These are phyloP conservation scores for Pongo abelii DNA, from an alignment of 2,113 vertebrate species.

Conservation along the genomic window DNA sequence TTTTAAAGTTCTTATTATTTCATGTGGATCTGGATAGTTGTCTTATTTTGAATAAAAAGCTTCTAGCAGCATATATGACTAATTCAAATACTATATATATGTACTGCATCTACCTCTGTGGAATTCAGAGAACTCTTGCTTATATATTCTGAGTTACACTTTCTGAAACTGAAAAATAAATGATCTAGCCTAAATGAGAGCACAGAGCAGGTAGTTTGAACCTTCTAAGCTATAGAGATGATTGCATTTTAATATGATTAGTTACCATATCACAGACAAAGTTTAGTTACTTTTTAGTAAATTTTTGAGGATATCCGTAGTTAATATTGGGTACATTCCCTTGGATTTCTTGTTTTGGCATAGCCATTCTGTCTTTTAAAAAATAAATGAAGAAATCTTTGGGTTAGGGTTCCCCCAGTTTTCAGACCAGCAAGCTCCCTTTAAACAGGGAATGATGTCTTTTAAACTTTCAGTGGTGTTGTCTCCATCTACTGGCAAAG, in stretches of 20 bases:
- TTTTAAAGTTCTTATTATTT: slow-evolving; percentile 48
- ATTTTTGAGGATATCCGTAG: slow-evolving; percentile 66
- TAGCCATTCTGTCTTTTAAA: slow-evolving; percentile 50
- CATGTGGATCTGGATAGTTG: slow-evolving; percentile 39
- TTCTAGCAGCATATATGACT: slow-evolving; percentile 35
- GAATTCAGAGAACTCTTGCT: slow-evolving; percentile 39
- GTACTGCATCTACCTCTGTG: slow-evolving; percentile 37
- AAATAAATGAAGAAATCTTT: slow-evolving; percentile 53
- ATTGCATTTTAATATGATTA: slow-evolving; percentile 42
- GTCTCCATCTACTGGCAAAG: slow-evolving; percentile 80
- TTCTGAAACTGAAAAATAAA: slow-evolving; percentile 56
- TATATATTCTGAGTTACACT: slow-evolving; percentile 3
- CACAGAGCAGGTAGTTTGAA: slow-evolving; percentile 28
- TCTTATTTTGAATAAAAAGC: slow-evolving; percentile 52
- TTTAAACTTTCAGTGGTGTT: slow-evolving; percentile 81
- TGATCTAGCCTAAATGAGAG: not conserved
- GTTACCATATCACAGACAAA: slow-evolving; percentile 38
- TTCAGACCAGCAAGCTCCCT: slow-evolving; percentile 72
- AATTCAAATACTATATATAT: not conserved
- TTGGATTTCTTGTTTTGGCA: slow-evolving; percentile 49
- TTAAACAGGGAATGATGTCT: slow-evolving; percentile 81
- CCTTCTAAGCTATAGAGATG: slow-evolving; percentile 50
- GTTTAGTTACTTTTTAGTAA: slow-evolving; percentile 53
- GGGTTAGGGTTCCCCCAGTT: slow-evolving; percentile 63
- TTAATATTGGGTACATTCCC: slow-evolving; percentile 43